phyloP scores from a whole-genome alignment of 1,140 invertebrate species.

The Nasonia giraulti region DNA sequence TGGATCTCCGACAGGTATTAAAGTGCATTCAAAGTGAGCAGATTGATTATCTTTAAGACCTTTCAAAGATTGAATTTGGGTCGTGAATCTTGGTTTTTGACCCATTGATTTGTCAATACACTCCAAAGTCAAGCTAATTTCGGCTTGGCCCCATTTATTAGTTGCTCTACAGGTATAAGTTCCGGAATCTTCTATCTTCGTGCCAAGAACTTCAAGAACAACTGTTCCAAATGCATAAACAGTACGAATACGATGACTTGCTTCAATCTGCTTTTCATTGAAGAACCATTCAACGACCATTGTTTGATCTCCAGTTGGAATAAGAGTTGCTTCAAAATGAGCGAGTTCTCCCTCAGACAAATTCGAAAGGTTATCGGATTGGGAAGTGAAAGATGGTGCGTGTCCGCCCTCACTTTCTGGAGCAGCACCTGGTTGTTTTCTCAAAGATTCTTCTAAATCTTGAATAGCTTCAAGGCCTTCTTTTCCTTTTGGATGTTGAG shows the following conservation, averaged over 20 bases:
- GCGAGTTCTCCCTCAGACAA: constrained; percentile 92
- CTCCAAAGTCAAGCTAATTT: constrained; percentile 88
- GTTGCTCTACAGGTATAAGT: constrained; percentile 90
- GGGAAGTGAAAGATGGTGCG: constrained; percentile 90
- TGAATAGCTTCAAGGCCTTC: constrained; percentile 93
- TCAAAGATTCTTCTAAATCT: constrained; percentile 90
- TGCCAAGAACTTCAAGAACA: constrained; percentile 93
- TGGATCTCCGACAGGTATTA: constrained; percentile 94
- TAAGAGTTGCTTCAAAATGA: constrained; percentile 94
- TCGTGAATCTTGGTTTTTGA: constrained; percentile 90
- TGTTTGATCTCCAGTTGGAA: constrained; percentile 94
- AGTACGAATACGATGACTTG: constrained; percentile 91
- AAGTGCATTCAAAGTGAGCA: constrained; percentile 93
- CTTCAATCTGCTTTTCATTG: constrained; percentile 91
- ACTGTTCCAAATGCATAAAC: constrained; percentile 97
- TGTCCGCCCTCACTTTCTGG: constrained; percentile 85
- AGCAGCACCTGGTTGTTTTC: constrained; percentile 80
- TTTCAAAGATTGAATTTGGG: constrained; percentile 88
- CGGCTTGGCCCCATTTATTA: constrained; percentile 91
- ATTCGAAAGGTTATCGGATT: constrained; percentile 87
- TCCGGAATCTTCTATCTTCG: constrained; percentile 91
- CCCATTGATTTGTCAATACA: constrained; percentile 90
- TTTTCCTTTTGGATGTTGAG: constrained; percentile 94
- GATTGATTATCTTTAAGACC: constrained; percentile 93
- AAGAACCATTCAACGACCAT: constrained; percentile 99